Percentiles rank a stretch among this genome's conserved stretches.
phyloP scores from a whole-genome alignment of 2,888 invertebrate genomes.

The Lasioglossum malachurum region DNA sequence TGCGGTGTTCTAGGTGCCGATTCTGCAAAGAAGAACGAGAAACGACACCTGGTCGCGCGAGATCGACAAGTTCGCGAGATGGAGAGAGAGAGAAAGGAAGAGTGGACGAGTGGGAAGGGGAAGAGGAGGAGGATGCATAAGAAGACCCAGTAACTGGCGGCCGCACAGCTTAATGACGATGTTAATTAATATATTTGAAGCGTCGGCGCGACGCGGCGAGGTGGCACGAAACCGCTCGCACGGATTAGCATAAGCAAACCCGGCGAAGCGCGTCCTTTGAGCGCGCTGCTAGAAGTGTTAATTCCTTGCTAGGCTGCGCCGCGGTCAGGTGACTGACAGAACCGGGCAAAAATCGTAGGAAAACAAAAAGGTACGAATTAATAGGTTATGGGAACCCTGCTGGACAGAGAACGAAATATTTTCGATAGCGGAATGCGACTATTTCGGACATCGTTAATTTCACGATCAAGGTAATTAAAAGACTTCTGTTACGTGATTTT shows the following conservation, averaged over 20 bases:
- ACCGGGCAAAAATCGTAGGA: background rate
- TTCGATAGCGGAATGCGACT: no score
- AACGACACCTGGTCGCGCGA: slow-evolving; percentile 16
- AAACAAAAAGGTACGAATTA: slow-evolving; percentile 4
- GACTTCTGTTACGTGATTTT: no score
- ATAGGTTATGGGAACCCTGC: background rate
- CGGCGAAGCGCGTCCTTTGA: slow-evolving; percentile 73
- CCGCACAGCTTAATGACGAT: slow-evolving; percentile 80
- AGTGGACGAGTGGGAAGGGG: background rate
- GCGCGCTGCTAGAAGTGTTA: slow-evolving; percentile 81
- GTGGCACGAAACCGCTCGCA: slow-evolving; percentile 68
- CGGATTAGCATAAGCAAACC: slow-evolving; percentile 84
- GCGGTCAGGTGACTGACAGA: slow-evolving; percentile 47
- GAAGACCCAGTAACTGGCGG: slow-evolving; percentile 59
- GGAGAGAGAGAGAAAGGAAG: background rate
- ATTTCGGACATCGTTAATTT: background rate
- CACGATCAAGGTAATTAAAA: background rate
- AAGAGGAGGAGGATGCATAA: slow-evolving; percentile 30
- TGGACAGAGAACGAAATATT: background rate
- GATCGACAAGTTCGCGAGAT: background rate
- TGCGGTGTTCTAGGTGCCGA: slow-evolving; percentile 24
- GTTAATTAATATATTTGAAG: slow-evolving; percentile 84
- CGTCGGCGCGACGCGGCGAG: slow-evolving; percentile 68
- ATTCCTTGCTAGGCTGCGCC: slow-evolving; percentile 76
- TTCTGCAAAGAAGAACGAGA: slow-evolving; percentile 17